phyloP scores from a whole-genome alignment of 2,113 vertebrate species.

The Hemicordylus capensis region DNA sequence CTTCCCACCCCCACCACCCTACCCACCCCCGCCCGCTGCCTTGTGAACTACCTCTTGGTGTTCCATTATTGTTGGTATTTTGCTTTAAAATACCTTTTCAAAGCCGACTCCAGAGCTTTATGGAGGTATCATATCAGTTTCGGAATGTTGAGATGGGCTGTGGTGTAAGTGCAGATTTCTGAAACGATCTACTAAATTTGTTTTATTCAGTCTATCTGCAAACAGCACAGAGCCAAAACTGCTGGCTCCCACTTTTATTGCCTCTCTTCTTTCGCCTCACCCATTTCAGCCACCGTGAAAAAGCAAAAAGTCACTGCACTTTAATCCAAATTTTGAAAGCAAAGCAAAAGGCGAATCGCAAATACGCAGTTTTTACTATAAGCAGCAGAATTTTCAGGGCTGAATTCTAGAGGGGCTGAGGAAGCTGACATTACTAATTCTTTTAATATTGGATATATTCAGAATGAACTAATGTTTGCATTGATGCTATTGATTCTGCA shows the following conservation, averaged over 20 bases:
- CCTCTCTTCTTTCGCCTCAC: background rate
- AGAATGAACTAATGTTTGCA: constrained; percentile 65
- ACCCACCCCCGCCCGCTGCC: too few relatives aligned
- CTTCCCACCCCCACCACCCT: too few relatives aligned
- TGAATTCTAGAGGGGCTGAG: constrained; percentile 49
- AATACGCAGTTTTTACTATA: constrained; percentile 51
- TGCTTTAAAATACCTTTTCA: background rate
- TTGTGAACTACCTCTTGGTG: too few relatives aligned
- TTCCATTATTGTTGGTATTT: background rate
- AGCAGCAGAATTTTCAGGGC: constrained; percentile 8
- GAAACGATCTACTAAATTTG: background rate
- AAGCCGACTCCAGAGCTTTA: background rate
- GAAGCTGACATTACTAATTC: constrained; percentile 54
- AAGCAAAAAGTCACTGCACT: constrained; percentile 39
- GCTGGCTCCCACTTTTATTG: constrained; percentile 15
- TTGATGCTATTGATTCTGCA: constrained; percentile 69
- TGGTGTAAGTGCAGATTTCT: background rate
- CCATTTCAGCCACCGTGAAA: constrained; percentile 13
- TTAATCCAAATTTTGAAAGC: constrained; percentile 57
- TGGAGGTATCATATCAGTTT: background rate
- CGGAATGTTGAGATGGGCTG: background rate
- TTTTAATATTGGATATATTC: constrained; percentile 64
- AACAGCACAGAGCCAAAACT: constrained; percentile 36
- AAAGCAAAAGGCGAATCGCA: constrained; percentile 41
- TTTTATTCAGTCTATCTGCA: constrained; percentile 51